A percentile compares a stretch with the other conserved stretches of the same genome.
phyloP scores from a whole-genome alignment of 1,140 invertebrate species.

The Cheumatopsyche charites region DNA sequence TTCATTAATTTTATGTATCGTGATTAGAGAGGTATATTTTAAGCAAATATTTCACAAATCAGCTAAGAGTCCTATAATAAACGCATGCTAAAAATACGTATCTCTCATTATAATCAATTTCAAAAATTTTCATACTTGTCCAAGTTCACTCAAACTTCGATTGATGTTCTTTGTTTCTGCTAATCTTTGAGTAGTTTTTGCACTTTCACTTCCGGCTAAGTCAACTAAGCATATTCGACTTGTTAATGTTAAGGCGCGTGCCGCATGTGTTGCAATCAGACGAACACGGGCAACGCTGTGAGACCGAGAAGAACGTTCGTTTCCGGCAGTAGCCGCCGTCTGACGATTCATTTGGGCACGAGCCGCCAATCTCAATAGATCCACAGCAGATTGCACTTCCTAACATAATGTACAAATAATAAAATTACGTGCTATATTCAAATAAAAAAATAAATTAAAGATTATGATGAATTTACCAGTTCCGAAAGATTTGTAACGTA shows the following conservation, averaged over 20 bases:
- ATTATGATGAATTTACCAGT: slow-evolving; percentile 51
- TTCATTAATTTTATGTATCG: no score
- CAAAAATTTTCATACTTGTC: slow-evolving; percentile 70
- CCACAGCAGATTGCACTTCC: slow-evolving; percentile 62
- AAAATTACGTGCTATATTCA: no score
- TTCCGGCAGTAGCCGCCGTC: slow-evolving; percentile 68
- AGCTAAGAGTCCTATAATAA: no score
- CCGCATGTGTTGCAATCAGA: slow-evolving; percentile 59
- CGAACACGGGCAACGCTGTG: slow-evolving; percentile 73
- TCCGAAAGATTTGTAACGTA: slow-evolving; percentile 70
- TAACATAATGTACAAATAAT: slow-evolving; percentile 37
- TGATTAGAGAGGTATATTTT: no score
- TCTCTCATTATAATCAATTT: no score
- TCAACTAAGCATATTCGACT: slow-evolving; percentile 73
- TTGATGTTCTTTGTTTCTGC: slow-evolving; percentile 85
- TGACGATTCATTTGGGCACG: slow-evolving; percentile 66
- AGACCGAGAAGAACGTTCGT: slow-evolving; percentile 77
- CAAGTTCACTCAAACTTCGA: slow-evolving; percentile 76
- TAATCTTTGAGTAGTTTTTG: slow-evolving; percentile 75
- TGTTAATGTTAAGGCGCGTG: slow-evolving; percentile 58
- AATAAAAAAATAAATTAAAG: no score
- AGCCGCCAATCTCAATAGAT: slow-evolving; percentile 63
- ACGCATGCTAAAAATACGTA: no score
- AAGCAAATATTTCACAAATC: no score
- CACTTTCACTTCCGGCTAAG: slow-evolving; percentile 83